Evolutionary conservation across 1,140 invertebrate genomes (phyloP), one percentile per base, ranked within the genome.

Genomic region (Pseudomyrmex concolor): DNA sequence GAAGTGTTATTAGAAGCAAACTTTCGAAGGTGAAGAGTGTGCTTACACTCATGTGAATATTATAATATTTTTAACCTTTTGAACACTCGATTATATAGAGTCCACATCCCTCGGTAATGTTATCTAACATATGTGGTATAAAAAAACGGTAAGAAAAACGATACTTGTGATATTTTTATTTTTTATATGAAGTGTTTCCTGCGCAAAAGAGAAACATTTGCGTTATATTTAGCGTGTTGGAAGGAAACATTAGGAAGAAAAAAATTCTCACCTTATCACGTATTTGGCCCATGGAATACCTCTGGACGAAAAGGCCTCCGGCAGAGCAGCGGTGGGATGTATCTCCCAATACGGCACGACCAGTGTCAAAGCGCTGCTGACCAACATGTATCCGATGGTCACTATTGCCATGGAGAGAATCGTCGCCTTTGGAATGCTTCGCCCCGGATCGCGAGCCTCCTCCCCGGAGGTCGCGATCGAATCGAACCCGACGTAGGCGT

Each of bases 401-500:
- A 98, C 97, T 59, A 97, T 95, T 2, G 94, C 95, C 96, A 98
- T 97, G 0, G 98, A 97, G 2, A 97, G 90, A 12, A 97, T 94
- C 0, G 97, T 98, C 1, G 98, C 97, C 34, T 97, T 93, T 0
- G 98, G 98, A 89, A 98, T 98, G 12, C 97, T 97, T 9, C 95
- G 94, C 0, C 95, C 93, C 0, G 97, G 97, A 90, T 98, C 96
- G 89, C 96, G 97, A 0, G 97, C 97, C 94, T 98, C 98, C 94
- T 98, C 97, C 10, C 97, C 97, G 0, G 97, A 96, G 0, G 97
- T 98, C 9, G 97, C 97, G 59, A 98, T 98, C 83, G 97, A 97
- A 90, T 98, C 98, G 89, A 97, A 97, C 0, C 97, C 98, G 13
- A 98, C 97, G 88, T 97, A 98, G 0, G 97, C 97, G 90, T 98